Percentiles rank a stretch among this genome's conserved stretches.
These are phyloP conservation scores for Phrynocephalus versicolor DNA, from an alignment of 2,113 vertebrate genomes.

Conservation along the genomic window DNA sequence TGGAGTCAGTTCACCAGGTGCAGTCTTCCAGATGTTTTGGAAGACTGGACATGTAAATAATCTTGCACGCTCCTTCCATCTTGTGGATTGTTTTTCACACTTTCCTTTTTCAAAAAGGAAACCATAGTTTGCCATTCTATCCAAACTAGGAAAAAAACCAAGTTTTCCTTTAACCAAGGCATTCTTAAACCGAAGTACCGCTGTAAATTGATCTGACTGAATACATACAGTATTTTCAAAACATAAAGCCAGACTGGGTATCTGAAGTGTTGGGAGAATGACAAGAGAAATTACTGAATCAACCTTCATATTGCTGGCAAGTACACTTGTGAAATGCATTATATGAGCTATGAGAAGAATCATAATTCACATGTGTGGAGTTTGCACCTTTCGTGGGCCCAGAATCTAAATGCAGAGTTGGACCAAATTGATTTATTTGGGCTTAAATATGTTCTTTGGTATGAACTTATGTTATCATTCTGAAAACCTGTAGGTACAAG, in stretches of 20 bases:
- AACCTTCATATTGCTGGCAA: not conserved
- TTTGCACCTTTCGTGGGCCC: not conserved
- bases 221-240: not conserved
- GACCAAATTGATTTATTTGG: not conserved
- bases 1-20: not conserved
- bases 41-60: not conserved
- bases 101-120: not conserved
- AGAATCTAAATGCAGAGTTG: not conserved
- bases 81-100: not conserved
- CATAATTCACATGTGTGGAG: not conserved
- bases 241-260: not conserved
- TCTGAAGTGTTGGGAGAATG: not conserved
- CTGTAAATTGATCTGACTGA: no score
- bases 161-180: no score
- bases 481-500: not conserved
- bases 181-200: no score
- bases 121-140: not conserved
- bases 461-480: not conserved
- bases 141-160: not conserved
- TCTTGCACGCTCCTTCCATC: not conserved
- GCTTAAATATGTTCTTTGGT: not conserved
- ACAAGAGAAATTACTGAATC: not conserved
- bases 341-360: not conserved
- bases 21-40: not conserved
- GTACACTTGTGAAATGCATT: not conserved